Evolutionary conservation across 2,113 vertebrate genomes (phyloP), one percentile per base, ranked within the genome.

Genomic region (Phocoena phocoena): DNA sequence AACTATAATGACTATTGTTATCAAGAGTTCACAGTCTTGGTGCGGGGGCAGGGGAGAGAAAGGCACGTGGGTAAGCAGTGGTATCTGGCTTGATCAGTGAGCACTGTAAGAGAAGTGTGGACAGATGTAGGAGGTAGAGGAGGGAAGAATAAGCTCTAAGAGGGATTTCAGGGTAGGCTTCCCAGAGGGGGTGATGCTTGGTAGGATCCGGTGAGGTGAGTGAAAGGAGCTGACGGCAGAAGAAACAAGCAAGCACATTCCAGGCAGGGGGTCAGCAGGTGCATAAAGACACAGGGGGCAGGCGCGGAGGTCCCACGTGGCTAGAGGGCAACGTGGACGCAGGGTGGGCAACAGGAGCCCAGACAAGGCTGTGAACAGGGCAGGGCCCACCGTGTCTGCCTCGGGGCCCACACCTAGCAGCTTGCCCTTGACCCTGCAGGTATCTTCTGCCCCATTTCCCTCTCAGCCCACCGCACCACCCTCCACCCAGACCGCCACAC

Each of bases 231-330:
- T 28, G 11, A 25, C n/a, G 17, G 68, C 71, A 76, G 65, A 85
- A 21, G 73, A 31, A 63, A 6, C 28, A 38, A 93, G 71, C 63
- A 25, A 53, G 63, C 5, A 14, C 12, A 11, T n/a, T 86, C 31
- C 8, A 5, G 53, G 53, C 23, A 68, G 68, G 21, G 44, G 53
- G 8, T 33, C 28, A 4, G 31, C 5, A 14, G 33, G 23, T 5
- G 28, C 70, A 10, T 11, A 71, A 31, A 47, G 71, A 65, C 31
- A 28, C 3, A 25, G 26, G 47, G 14, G 23, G 50, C 10, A 23
- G 28, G 0, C 7, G 0, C 0, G 38, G 60, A 60, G 14, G 23
- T 31, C 13, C 89, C 33, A 1, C 0, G 10, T 26, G 63, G 33
- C 38, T 2, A 11, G 47, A 85, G 38, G 62, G 25, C 26, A 23